These are phyloP conservation scores for Phalacrocorax brasilianus DNA, from an alignment of 2,113 vertebrate genomes.

Conservation along the genomic window DNA sequence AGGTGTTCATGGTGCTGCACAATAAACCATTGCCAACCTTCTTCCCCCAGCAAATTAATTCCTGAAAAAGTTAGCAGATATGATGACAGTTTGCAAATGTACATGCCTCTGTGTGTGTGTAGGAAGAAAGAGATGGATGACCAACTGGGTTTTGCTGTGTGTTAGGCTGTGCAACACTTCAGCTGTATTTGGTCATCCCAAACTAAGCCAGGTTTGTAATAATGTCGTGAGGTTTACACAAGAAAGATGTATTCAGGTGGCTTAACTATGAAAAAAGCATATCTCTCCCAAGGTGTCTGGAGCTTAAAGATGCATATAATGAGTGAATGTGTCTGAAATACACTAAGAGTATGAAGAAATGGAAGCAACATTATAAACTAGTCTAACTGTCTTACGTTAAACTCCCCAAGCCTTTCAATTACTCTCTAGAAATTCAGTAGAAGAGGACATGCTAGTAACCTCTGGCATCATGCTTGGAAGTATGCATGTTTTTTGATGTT, in stretches of 20 bases:
- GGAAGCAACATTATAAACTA: not conserved
- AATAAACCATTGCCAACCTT: not conserved
- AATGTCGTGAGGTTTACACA: not conserved
- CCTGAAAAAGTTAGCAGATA: not conserved
- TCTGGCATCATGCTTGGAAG: not conserved
- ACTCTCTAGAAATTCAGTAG: not conserved
- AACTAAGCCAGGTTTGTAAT: not conserved
- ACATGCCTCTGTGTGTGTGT: not conserved
- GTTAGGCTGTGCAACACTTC: not conserved
- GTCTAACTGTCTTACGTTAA: not conserved
- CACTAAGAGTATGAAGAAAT: not conserved
- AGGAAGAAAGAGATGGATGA: not conserved
- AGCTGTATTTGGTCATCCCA: not conserved
- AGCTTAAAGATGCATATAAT: not conserved
- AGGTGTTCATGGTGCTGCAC: not conserved
- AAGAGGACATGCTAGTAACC: not conserved
- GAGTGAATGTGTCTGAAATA: not conserved
- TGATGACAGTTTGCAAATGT: not conserved
- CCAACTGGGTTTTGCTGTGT: not conserved
- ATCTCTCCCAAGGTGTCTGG: not conserved
- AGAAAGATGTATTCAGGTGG: not conserved
- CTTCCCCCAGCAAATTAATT: not conserved
- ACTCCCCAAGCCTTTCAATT: not conserved
- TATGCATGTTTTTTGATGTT: not conserved
- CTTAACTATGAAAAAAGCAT: not conserved